phyloP scores from a whole-genome alignment of 1,140 invertebrate species.

The Teleopsis dalmanni region DNA sequence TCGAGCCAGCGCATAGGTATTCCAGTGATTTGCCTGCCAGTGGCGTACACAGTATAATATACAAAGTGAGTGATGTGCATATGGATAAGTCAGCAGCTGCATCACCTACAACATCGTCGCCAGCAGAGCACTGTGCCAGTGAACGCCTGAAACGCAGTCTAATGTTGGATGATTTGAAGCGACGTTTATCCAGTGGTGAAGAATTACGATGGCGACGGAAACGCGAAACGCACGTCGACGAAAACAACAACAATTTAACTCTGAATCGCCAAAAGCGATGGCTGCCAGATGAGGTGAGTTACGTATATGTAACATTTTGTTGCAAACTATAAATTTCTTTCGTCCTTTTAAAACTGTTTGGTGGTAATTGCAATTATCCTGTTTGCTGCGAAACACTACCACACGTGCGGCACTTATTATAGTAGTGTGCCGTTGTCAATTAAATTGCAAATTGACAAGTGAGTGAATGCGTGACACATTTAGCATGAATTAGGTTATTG shows the following conservation, averaged over 20 bases:
- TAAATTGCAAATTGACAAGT: too few relatives aligned
- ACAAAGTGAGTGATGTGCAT: conserved; percentile 70
- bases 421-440: too few relatives aligned
- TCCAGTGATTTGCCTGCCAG: conserved; percentile 48
- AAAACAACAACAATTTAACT: background rate
- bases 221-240: background rate
- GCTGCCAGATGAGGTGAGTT: conserved; percentile 45
- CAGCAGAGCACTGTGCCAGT: conserved; percentile 38
- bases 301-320: background rate
- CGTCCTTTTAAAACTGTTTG: too few relatives aligned
- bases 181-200: conserved; percentile 3
- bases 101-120: conserved; percentile 14
- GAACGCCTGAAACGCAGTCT: conserved; percentile 24
- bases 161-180: conserved; percentile 11
- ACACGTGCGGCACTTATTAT: too few relatives aligned
- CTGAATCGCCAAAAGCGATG: conserved; percentile 37
- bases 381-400: too few relatives aligned
- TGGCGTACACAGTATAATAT: conserved; percentile 71
- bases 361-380: too few relatives aligned
- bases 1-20: conserved; percentile 78
- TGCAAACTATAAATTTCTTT: too few relatives aligned
- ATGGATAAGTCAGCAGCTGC: conserved; percentile 39
- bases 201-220: background rate
- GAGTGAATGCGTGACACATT: too few relatives aligned
- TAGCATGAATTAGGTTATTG: too few relatives aligned